phyloP scores from a whole-genome alignment of 2,797 vertebrate genomes.

The Diglossa cyanea region DNA sequence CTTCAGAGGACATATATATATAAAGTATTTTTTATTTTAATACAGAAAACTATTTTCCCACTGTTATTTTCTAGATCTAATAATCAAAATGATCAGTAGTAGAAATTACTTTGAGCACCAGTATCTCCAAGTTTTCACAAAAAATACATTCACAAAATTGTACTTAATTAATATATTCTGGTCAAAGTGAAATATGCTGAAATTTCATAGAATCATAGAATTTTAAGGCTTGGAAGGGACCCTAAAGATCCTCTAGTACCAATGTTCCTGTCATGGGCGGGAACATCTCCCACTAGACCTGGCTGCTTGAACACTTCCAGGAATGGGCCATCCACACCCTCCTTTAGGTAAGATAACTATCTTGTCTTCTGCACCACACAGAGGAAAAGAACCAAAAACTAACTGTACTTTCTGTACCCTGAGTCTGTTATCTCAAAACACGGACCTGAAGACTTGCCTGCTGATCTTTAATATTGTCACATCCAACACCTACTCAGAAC shows the following conservation, averaged over 20 bases:
- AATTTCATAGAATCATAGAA: not conserved
- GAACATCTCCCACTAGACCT: not conserved
- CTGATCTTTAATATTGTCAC: not conserved
- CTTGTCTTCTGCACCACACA: not conserved
- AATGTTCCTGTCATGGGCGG: too few relatives aligned
- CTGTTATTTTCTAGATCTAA: not conserved
- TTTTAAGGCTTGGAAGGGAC: not conserved
- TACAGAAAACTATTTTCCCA: rapidly evolving
- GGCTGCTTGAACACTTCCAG: not conserved
- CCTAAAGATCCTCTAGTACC: not conserved
- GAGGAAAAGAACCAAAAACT: not conserved
- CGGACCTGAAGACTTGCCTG: not conserved
- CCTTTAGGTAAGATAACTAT: not conserved
- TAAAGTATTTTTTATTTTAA: not conserved
- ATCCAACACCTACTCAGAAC: not conserved
- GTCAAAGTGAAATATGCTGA: not conserved
- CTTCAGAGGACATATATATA: not conserved
- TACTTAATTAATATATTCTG: not conserved
- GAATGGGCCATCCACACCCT: not conserved
- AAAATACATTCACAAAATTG: not conserved
- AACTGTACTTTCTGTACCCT: rapidly evolving
- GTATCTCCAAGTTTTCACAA: not conserved
- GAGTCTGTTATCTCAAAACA: not conserved
- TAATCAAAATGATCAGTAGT: not conserved
- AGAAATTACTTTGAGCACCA: not conserved